phyloP scores from a whole-genome alignment of 2,797 vertebrate genomes.

The Sciurus carolinensis region DNA sequence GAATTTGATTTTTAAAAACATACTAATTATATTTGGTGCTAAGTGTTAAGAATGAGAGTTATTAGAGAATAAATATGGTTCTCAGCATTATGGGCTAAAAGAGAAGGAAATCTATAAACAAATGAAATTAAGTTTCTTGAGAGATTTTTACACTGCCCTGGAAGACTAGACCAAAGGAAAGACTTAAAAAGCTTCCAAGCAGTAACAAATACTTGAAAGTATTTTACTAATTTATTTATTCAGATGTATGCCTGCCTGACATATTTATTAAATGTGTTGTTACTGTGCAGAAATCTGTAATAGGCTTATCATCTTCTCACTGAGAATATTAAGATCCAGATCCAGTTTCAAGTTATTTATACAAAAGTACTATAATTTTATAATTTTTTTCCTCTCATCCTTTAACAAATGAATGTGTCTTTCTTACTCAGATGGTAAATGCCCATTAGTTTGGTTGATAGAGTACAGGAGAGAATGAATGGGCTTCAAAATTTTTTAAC shows the following conservation, averaged over 20 bases:
- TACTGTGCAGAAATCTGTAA: conserved; percentile 21
- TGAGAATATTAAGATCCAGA: conserved; percentile 38
- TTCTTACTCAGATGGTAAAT: conserved; percentile 1
- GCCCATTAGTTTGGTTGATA: background rate
- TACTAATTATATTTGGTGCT: conserved; percentile 54
- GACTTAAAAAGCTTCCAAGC: conserved; percentile 10
- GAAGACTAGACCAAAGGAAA: background rate
- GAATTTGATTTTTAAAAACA: conserved; percentile 40
- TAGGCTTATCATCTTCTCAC: background rate
- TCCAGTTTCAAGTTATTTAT: background rate
- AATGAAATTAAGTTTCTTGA: conserved; percentile 48
- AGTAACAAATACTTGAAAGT: background rate
- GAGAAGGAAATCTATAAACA: conserved; percentile 50
- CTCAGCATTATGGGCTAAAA: conserved; percentile 11
- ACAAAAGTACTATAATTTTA: conserved; percentile 3
- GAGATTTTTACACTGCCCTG: background rate
- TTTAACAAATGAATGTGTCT: conserved; percentile 41
- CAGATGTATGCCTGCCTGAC: background rate
- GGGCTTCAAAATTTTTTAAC: conserved; percentile 44
- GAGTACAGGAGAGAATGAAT: conserved; percentile 34
- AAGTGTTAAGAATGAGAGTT: conserved; percentile 47
- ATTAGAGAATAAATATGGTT: conserved; percentile 58
- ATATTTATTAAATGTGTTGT: background rate
- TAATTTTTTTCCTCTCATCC: background rate
- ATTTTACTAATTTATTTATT: background rate